Percentiles rank a stretch among this genome's conserved stretches.
phyloP scores from a whole-genome alignment of 2,113 vertebrate genomes.

The Paradoxurus hermaphroditus region DNA sequence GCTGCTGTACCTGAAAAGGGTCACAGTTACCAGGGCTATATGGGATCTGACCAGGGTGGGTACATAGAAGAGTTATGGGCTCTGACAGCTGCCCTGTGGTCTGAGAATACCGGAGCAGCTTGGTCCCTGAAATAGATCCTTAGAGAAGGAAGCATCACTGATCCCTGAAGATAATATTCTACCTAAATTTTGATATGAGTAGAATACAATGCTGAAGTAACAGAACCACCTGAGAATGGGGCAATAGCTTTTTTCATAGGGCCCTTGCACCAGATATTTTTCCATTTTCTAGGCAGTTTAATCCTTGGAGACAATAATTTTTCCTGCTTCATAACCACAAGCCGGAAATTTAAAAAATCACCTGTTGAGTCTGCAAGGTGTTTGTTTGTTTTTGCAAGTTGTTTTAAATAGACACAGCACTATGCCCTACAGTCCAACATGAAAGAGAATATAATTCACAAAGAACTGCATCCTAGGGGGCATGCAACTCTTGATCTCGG shows the following conservation, averaged over 20 bases:
- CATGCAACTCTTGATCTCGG: no score
- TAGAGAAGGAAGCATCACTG: not conserved
- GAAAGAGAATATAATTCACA: not conserved
- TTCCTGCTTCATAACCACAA: not conserved
- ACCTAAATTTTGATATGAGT: not conserved
- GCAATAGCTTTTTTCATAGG: not conserved
- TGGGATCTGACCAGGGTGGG: not conserved
- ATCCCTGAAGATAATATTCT: not conserved
- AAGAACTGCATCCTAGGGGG: not conserved
- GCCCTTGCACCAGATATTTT: not conserved
- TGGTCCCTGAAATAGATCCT: not conserved
- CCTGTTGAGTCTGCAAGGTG: not conserved
- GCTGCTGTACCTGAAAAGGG: not conserved
- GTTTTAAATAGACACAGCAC: not conserved
- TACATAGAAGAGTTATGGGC: not conserved
- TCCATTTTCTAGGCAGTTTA: not conserved
- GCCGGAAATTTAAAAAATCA: not conserved
- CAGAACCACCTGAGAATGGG: not conserved
- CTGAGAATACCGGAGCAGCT: not conserved
- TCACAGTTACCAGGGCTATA: not conserved
- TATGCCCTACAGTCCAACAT: not conserved
- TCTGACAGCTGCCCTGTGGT: not conserved
- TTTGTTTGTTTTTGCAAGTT: not conserved
- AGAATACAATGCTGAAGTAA: not conserved
- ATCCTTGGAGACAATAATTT: not conserved